These are phyloP conservation scores for Zaprionus capensis DNA, from an alignment of 1,140 invertebrate species.

Conservation along the genomic window DNA sequence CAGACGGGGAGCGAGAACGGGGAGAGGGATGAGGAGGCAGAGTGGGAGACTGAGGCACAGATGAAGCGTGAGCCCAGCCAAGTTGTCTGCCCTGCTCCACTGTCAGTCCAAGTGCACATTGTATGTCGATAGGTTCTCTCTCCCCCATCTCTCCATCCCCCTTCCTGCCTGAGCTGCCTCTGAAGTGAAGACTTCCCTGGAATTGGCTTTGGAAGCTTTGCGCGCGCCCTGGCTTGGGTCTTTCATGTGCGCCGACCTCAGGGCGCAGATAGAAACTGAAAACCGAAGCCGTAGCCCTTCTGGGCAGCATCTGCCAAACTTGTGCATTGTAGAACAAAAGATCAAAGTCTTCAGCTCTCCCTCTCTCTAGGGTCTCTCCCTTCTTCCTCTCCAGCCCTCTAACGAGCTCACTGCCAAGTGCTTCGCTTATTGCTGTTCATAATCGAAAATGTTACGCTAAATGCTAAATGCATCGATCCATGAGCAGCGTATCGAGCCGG, in stretches of 20 bases:
- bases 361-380: neutral
- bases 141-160: neutral
- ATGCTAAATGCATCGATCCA: conserved; percentile 50
- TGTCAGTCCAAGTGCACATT: conserved; percentile 54
- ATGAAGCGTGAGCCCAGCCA: neutral
- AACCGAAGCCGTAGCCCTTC: neutral
- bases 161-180: neutral
- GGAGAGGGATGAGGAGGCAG: conserved; percentile 11
- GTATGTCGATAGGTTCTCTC: conserved; percentile 48
- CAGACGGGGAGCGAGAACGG: conserved; percentile 8
- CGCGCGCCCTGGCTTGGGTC: neutral
- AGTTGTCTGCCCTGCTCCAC: conserved; percentile 21
- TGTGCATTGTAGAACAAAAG: conserved; percentile 40
- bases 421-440: conserved; percentile 42
- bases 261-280: neutral
- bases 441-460: conserved; percentile 54
- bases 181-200: conserved; percentile 77
- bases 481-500: neutral
- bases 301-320: conserved; percentile 22
- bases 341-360: conserved; percentile 24
- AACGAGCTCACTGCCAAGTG: conserved; percentile 16
- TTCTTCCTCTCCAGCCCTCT: neutral
- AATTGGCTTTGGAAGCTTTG: conserved; percentile 66
- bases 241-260: conserved; percentile 50
- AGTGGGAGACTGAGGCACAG: neutral